phyloP scores from a whole-genome alignment of 2,113 vertebrate species.

The Ornithorhynchus anatinus region DNA sequence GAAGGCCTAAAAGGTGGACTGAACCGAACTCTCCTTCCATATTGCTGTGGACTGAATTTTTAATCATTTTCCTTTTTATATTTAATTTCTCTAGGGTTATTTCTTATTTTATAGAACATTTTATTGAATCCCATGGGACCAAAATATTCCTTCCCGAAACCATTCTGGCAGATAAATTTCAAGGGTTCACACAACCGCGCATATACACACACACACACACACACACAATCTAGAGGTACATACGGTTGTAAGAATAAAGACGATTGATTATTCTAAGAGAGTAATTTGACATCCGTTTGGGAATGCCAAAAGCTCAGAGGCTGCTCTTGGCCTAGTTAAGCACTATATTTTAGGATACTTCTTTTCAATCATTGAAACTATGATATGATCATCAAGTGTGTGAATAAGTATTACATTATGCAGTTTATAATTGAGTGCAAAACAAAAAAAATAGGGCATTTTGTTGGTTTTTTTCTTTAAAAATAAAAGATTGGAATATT shows the following conservation, averaged over 20 bases:
- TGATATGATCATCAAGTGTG: background rate
- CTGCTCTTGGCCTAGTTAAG: constrained; percentile 3
- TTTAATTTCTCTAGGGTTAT: constrained; percentile 17
- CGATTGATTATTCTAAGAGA: constrained; percentile 1
- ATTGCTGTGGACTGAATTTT: constrained; percentile 16
- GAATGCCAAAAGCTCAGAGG: background rate
- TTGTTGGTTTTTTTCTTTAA: constrained; percentile 25
- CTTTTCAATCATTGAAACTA: background rate
- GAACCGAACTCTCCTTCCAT: constrained; percentile 3
- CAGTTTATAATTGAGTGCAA: constrained; percentile 34
- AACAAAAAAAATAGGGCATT: constrained; percentile 36
- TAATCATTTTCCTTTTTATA: constrained; percentile 2
- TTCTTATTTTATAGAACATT: no score
- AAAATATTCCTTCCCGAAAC: no score
- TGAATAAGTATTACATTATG: no score
- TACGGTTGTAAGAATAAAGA: constrained; percentile 1
- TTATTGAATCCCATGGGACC: no score
- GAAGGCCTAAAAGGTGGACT: background rate
- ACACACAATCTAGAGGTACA: no score
- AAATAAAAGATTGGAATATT: constrained; percentile 12
- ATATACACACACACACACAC: no score
- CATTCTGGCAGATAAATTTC: no score
- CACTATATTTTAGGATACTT: background rate
- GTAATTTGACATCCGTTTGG: background rate
- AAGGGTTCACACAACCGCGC: no score